Base-by-base conservation (phyloP, 2,888 invertebrate species). In the Salticus scenicus region DNA sequence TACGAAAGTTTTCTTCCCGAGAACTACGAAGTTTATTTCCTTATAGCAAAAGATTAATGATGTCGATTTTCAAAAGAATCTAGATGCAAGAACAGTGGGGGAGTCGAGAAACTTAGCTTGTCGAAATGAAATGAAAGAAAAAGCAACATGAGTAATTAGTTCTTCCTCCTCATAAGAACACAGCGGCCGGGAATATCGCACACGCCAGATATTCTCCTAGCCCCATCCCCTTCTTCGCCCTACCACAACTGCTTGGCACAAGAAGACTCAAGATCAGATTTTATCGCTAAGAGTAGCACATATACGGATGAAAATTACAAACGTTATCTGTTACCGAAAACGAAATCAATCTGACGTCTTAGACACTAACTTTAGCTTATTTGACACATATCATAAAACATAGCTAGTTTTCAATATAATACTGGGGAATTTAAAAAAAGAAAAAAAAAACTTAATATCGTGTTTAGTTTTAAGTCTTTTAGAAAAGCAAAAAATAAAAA, bases 81-180 rank as follows among this genome's bases (percentile, higher is more conserved):
- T 42, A 0, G 28, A 66, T 69, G 67, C 72, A 72, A 83, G 72
- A 66, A 83, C 66, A 72, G 74, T 20, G 37, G 66, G 69, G 57
- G 71, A 69, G 37, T 33, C 73, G 72, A 81, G 66, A 76, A 72
- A 71, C 83, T 84, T 24, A 24, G 24, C 77, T 84, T 84, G 83
- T 84, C 83, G 83, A 84, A 84, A 77, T 77, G 83, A 83, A 83
- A 83, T 83, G 83, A 84, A 84, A 84, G 83, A 84, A 84, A 84
- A 84, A 77, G 83, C 83, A 84, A 83, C 83, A 84, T 84, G 77
- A 84, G 83, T 84, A 84, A 84, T 84, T 84, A 84, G 83, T 84
- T 84, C 83, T 84, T 83, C 83, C 77, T 77, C 67, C 57, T 72
- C 77, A 84, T 84, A 84, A 84, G 83, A 84, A 84, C 83, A 64